phyloP scores from a whole-genome alignment of 2,113 vertebrate genomes.

The Cavia aperea region DNA sequence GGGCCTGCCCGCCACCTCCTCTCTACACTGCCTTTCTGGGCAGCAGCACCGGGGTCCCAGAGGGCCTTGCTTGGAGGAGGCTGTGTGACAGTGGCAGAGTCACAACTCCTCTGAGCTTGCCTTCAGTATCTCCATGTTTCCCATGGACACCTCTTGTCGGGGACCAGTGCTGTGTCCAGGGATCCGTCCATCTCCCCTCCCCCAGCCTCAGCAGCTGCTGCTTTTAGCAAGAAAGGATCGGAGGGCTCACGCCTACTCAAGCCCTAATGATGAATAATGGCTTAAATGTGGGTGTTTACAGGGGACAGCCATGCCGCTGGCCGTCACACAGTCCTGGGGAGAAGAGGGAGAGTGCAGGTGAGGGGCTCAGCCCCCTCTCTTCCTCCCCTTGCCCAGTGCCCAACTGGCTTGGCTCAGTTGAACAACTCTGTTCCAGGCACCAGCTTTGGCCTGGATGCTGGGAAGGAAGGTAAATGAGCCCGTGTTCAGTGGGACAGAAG shows the following conservation, averaged over 20 bases:
- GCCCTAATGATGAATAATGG: constrained; percentile 69
- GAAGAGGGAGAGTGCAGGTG: not conserved
- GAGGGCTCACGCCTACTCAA: constrained; percentile 60
- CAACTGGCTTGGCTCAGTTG: not conserved
- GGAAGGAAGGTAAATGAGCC: not conserved
- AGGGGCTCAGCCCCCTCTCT: not conserved
- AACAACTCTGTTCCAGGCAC: not conserved
- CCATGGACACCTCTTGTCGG: not conserved
- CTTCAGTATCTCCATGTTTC: not conserved
- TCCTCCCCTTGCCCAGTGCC: not conserved
- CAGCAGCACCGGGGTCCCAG: not conserved
- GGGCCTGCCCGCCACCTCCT: not conserved
- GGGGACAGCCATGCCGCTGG: constrained; percentile 38
- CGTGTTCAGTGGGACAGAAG: not conserved
- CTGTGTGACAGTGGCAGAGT: not conserved
- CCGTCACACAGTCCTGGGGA: not conserved
- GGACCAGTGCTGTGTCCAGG: not conserved
- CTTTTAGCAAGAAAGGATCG: constrained; percentile 54
- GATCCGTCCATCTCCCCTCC: constrained; percentile 33
- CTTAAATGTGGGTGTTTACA: constrained; percentile 61
- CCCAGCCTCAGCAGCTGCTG: constrained; percentile 28
- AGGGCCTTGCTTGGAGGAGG: not conserved
- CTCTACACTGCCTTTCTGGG: accelerated
- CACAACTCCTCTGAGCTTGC: not conserved
- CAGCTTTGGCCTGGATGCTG: not conserved